Evolutionary conservation across 2,888 invertebrate species (phyloP).

Genomic region (Leptura quadrifasciata): DNA sequence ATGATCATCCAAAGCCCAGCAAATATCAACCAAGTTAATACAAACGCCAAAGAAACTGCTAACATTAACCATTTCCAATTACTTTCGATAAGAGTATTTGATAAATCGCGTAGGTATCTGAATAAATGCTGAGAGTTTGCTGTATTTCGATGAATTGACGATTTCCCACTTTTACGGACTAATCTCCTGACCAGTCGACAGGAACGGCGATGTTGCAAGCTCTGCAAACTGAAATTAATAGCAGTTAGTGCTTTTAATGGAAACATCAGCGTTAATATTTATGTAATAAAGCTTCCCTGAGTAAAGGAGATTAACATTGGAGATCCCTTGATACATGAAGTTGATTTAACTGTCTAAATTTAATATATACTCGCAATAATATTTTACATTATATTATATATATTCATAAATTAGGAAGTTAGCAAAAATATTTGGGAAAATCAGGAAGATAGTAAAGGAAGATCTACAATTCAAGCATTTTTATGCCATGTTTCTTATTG

Average conservation of each 20-base stretch:
- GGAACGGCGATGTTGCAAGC: conserved; percentile 52
- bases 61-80: conserved; percentile 84
- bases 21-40: conserved; percentile 86
- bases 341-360: neutral
- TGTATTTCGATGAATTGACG: conserved; percentile 61
- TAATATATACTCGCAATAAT: no score
- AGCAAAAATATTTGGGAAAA: no score
- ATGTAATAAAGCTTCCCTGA: neutral
- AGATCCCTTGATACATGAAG: neutral
- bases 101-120: conserved; percentile 74
- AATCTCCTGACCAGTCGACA: conserved; percentile 57
- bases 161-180: conserved; percentile 65
- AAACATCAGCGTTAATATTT: neutral
- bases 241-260: neutral
- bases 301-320: neutral
- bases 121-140: conserved; percentile 53
- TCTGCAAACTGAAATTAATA: conserved; percentile 49
- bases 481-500: no score
- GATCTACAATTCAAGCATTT: no score
- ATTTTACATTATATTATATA: no score
- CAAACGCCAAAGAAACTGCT: conserved; percentile 79
- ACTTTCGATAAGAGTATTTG: conserved; percentile 81
- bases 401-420: no score
- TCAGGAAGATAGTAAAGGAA: no score
- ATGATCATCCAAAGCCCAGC: conserved; percentile 87